Base-by-base conservation (phyloP, 2,113 vertebrate genomes). In the Oncorhynchus keta region DNA sequence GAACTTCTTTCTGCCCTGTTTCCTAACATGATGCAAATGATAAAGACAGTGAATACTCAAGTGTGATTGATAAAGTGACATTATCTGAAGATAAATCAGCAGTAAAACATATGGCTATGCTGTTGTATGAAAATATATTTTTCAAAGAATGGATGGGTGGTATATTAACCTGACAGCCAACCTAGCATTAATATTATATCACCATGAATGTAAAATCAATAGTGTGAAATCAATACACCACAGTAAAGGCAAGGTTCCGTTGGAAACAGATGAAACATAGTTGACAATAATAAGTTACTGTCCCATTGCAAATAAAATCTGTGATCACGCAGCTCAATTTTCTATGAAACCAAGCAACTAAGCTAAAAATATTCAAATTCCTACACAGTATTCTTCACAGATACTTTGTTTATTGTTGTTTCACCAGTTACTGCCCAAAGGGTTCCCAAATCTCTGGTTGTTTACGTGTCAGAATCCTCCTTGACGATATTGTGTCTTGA, bases 401-500 rank as follows among this genome's bases (percentile, higher is more conserved):
- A 18, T 57, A 57, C 16, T 57, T 57, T 57, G 55, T 57, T 57
- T 45, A 45, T 45, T 57, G 18, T 57, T n/a, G 11, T 62, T 62
- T 22, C 59, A 22, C 59, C n/a, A 68, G 20, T 20, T 48, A 20
- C 68, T 70, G 39, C 68, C 18, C 16, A 48, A 20, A 5, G 68
- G 68, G 1, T 12, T 48, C 39, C 68, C 12, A 70, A 49, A 22
- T 48, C 20, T 48, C n/a, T 49, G 22, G 9, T 39, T 49, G 8
- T 24, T 49, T 48, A n/a, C 35, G 26, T 28, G 22, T 51, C 45
- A 51, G 69, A 26, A 20, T 22, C 26, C 30, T 24, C 2, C 16
- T 71, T 30, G 69, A 71, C 5, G 69, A 51, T 71, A 51, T 28
- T 3, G 16, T 51, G 48, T 18, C 48, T 51, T 71, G 69, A 71